Percentiles rank a stretch among this genome's conserved stretches.
Evolutionary conservation across 2,113 vertebrate species (phyloP).

Genomic region (Herpetotheres cachinnans): DNA sequence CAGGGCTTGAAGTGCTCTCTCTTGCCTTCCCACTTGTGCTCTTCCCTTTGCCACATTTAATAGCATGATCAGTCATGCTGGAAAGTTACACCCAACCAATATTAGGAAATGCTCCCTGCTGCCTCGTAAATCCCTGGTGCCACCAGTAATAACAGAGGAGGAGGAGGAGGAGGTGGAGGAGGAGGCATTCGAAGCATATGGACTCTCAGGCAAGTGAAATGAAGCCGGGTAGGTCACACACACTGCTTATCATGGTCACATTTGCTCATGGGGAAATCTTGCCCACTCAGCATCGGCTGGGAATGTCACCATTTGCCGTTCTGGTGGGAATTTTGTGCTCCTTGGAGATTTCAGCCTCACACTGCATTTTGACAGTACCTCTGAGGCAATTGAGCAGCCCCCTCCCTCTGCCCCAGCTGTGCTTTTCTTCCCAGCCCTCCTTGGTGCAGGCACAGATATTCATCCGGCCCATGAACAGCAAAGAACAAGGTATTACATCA

Average conservation of each 20-base stretch:
- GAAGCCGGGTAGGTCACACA: background rate
- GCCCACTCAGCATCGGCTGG: background rate
- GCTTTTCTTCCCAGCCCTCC: background rate
- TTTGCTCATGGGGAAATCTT: background rate
- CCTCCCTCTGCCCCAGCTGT: background rate
- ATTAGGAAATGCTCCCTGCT: constrained; percentile 19
- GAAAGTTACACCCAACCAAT: background rate
- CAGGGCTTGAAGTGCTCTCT: background rate
- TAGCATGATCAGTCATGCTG: background rate
- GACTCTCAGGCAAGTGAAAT: constrained; percentile 4
- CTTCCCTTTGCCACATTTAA: constrained; percentile 27
- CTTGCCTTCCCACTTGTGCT: background rate
- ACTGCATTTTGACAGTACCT: background rate
- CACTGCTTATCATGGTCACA: background rate
- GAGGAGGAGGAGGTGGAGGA: background rate
- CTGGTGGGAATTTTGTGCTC: background rate
- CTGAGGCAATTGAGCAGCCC: background rate
- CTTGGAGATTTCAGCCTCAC: background rate
- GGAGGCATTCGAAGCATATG: background rate
- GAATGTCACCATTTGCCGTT: background rate
- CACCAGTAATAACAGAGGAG: background rate
- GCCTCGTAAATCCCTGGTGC: background rate
- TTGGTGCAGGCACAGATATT: background rate
- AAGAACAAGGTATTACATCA: background rate
- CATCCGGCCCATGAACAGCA: accelerated